Evolutionary conservation across 1,140 invertebrate species (phyloP).

Genomic region (Caenorhabditis tropicalis): DNA sequence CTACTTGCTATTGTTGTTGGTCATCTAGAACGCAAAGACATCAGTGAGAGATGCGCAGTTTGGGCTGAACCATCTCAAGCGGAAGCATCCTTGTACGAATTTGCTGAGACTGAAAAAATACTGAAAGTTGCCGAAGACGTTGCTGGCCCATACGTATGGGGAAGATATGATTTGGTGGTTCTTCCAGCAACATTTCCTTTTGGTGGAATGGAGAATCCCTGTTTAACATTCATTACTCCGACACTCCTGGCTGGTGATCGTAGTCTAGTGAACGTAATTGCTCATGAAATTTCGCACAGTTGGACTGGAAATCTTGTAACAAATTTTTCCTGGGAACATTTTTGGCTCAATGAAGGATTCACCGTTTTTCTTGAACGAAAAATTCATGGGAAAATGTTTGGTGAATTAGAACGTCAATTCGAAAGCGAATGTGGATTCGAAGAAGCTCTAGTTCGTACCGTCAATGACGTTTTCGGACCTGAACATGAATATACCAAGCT

Average conservation of each 20-base stretch:
- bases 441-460: constrained; percentile 71
- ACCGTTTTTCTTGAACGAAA: constrained; percentile 90
- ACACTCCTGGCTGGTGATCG: constrained; percentile 76
- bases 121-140: constrained; percentile 82
- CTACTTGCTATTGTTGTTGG: constrained; percentile 86
- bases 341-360: constrained; percentile 96
- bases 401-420: constrained; percentile 73
- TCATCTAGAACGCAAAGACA: constrained; percentile 78
- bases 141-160: constrained; percentile 74
- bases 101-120: constrained; percentile 81
- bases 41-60: constrained; percentile 79
- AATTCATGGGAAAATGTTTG: constrained; percentile 79
- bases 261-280: constrained; percentile 85
- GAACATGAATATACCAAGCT: constrained; percentile 79
- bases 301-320: constrained; percentile 96
- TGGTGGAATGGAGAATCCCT: constrained; percentile 95
- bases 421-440: constrained; percentile 78
- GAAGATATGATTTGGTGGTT: constrained; percentile 58
- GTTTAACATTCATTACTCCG: constrained; percentile 90
- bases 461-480: constrained; percentile 74
- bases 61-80: constrained; percentile 88
- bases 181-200: constrained; percentile 53
- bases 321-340: constrained; percentile 89
- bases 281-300: constrained; percentile 92
- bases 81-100: constrained; percentile 77